These are phyloP conservation scores for Zygogramma bicolorata DNA, from an alignment of 2,888 invertebrate species.

Conservation along the genomic window DNA sequence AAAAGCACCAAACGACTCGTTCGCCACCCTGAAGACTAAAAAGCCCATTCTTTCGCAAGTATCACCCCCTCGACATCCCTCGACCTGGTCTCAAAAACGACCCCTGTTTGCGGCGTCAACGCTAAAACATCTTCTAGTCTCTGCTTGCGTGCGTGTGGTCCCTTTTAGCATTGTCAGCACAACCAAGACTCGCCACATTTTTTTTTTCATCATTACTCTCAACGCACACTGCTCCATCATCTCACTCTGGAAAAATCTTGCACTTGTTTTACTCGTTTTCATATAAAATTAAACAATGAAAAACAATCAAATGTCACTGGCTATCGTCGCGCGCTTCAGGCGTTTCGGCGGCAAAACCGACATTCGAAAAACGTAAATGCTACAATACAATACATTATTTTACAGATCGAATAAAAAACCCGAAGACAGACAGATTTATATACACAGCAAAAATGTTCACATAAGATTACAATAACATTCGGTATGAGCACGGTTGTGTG, in stretches of 20 bases:
- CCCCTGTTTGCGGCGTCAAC: conserved; percentile 37
- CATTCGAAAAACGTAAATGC: not conserved
- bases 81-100: conserved; percentile 1
- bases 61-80: conserved; percentile 4
- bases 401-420: not conserved
- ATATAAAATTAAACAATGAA: conserved; percentile 56
- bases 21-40: not conserved
- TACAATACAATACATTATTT: not conserved
- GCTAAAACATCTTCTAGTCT: conserved; percentile 35
- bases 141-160: no score
- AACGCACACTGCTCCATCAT: conserved; percentile 39
- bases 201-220: conserved; percentile 36
- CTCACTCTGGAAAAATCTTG: conserved; percentile 50
- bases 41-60: not conserved
- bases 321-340: conserved; percentile 39
- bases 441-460: not conserved
- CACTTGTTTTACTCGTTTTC: conserved; percentile 50
- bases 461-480: not conserved
- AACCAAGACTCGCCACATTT: conserved; percentile 40
- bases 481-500: no score
- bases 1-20: not conserved
- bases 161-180: conserved; percentile 48
- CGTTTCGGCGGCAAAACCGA: conserved; percentile 3
- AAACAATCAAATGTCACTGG: conserved; percentile 50
- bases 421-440: not conserved